Percentiles rank a stretch among this genome's conserved stretches.
These are phyloP conservation scores for Podocnemis expansa DNA, from an alignment of 2,113 vertebrate genomes.

Conservation along the genomic window DNA sequence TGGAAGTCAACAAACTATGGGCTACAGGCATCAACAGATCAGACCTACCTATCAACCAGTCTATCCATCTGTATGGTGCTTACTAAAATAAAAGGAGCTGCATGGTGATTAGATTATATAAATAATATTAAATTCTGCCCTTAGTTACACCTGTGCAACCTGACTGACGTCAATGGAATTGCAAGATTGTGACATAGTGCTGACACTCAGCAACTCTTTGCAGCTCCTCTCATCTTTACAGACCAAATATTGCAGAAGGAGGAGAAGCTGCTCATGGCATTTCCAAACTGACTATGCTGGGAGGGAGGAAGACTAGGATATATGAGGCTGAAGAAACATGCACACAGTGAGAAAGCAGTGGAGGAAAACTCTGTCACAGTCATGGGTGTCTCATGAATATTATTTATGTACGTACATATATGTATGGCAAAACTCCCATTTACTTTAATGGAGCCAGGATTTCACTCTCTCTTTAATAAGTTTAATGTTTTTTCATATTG, in stretches of 20 bases:
- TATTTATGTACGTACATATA: background rate
- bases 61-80: background rate
- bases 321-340: background rate
- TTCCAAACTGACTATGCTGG: background rate
- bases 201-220: background rate
- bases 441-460: background rate
- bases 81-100: background rate
- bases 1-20: background rate
- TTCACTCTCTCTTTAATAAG: accelerated
- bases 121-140: conserved; percentile 14
- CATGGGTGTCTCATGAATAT: background rate
- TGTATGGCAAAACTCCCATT: background rate
- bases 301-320: background rate
- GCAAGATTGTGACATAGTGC: conserved; percentile 21
- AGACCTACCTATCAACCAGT: background rate
- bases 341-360: background rate
- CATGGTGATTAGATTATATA: conserved; percentile 11
- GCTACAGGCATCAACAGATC: background rate
- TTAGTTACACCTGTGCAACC: conserved; percentile 5
- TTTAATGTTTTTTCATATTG: background rate
- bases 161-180: conserved; percentile 22
- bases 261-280: background rate
- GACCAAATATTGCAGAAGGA: background rate
- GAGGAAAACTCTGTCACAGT: background rate
- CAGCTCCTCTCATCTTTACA: background rate